A percentile compares a stretch with the other conserved stretches of the same genome.
These are phyloP conservation scores for Plestiodon gilberti DNA, from an alignment of 2,113 vertebrate genomes.

Conservation along the genomic window DNA sequence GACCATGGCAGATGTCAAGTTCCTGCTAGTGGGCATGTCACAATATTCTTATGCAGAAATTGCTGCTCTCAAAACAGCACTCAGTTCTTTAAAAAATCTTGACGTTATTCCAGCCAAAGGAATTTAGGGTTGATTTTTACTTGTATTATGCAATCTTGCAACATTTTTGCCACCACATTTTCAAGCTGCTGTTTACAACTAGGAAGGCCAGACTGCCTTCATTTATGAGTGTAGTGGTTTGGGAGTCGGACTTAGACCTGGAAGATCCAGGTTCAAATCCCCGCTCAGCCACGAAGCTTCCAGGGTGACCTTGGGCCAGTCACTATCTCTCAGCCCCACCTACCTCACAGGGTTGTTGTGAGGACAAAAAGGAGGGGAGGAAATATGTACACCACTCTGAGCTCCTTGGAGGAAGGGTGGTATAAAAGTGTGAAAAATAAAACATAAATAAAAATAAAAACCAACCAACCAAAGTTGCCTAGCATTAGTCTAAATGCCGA, in stretches of 20 bases:
- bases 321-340: too few species aligned
- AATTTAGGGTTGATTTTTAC: neutral
- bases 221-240: too few species aligned
- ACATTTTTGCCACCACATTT: neutral
- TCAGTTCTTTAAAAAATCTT: neutral
- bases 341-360: too few species aligned
- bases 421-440: too few species aligned
- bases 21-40: slow-evolving; percentile 34
- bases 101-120: neutral
- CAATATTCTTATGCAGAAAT: slow-evolving; percentile 27
- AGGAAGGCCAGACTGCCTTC: neutral
- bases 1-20: slow-evolving; percentile 35
- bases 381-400: too few species aligned
- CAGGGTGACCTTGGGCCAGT: too few species aligned
- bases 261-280: too few species aligned
- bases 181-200: neutral
- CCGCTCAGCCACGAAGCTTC: too few species aligned
- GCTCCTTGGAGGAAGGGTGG: too few species aligned
- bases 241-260: too few species aligned
- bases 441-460: too few species aligned
- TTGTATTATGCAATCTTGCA: neutral
- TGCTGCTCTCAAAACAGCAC: slow-evolving; percentile 6
- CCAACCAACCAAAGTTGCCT: neutral
- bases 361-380: too few species aligned
- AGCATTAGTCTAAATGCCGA: neutral